These are phyloP conservation scores for Girardinus metallicus DNA, from an alignment of 2,797 vertebrate species.

Conservation along the genomic window DNA sequence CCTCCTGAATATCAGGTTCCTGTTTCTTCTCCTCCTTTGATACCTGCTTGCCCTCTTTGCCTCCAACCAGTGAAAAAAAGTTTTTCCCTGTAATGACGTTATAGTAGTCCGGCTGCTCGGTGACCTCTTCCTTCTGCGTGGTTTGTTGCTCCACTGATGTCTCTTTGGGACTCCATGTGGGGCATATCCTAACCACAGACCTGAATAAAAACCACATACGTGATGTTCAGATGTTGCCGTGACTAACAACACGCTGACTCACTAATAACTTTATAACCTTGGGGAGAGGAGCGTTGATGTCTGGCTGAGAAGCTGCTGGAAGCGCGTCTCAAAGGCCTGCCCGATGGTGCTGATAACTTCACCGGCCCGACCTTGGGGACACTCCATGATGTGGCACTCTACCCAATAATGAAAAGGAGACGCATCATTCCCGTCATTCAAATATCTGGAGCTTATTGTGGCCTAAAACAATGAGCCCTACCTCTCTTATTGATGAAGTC, in stretches of 20 bases:
- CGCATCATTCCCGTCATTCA: neutral
- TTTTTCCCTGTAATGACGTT: constrained; percentile 87
- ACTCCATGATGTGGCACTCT: constrained; percentile 95
- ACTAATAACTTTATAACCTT: constrained; percentile 76
- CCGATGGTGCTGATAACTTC: constrained; percentile 92
- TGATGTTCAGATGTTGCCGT: constrained; percentile 7
- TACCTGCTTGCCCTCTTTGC: constrained; percentile 76
- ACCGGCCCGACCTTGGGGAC: constrained; percentile 83
- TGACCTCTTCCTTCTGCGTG: constrained; percentile 40
- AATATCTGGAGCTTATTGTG: neutral
- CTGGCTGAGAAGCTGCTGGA: constrained; percentile 90
- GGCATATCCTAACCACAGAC: constrained; percentile 42
- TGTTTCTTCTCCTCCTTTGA: constrained; percentile 67
- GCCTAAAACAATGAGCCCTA: constrained; percentile 52
- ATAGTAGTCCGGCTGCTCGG: constrained; percentile 81
- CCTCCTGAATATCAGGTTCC: constrained; percentile 58
- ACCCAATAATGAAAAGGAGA: constrained; percentile 40
- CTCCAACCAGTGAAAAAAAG: constrained; percentile 73
- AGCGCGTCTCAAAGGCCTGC: constrained; percentile 91
- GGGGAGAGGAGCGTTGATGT: constrained; percentile 76
- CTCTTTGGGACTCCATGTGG: constrained; percentile 51
- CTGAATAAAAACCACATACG: constrained; percentile 36
- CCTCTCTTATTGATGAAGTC: constrained; percentile 92
- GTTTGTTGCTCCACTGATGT: constrained; percentile 54
- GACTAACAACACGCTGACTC: neutral